Conservation (phyloP, 2,888 invertebrate genomes). For the Meliscaeva auricollis region DNA sequence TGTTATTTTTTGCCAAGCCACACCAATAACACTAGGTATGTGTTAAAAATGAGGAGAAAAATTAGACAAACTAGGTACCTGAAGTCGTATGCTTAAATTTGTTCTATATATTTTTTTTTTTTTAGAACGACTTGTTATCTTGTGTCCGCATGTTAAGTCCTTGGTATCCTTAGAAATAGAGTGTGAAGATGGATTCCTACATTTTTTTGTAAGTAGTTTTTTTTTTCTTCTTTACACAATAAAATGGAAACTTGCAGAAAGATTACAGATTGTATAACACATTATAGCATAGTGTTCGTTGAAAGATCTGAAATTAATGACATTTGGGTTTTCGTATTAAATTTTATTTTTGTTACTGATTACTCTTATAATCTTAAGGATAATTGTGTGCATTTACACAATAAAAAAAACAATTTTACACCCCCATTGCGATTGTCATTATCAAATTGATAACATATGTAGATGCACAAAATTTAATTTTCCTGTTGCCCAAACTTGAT, state of each 20-base stretch:
- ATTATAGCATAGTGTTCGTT: too few relatives aligned
- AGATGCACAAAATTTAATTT: too few relatives aligned
- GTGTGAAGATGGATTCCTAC: neutral
- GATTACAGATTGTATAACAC: neutral
- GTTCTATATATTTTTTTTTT: too few relatives aligned
- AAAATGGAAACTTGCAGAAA: neutral
- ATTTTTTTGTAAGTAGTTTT: neutral
- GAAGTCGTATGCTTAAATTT: slow-evolving; percentile 33
- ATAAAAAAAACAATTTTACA: too few relatives aligned
- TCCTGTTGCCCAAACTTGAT: too few relatives aligned
- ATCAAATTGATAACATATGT: too few relatives aligned
- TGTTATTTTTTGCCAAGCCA: slow-evolving; percentile 42
- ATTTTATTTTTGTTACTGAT: too few relatives aligned
- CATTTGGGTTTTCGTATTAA: too few relatives aligned
- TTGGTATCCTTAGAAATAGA: neutral
- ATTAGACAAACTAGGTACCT: slow-evolving; percentile 42
- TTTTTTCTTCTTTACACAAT: neutral
- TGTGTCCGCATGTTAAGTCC: neutral
- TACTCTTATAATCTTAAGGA: too few relatives aligned
- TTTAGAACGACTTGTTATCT: slow-evolving; percentile 11
- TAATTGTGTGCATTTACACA: too few relatives aligned
- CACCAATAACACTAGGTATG: neutral
- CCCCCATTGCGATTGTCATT: too few relatives aligned
- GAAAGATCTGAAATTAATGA: too few relatives aligned
- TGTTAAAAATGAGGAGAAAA: slow-evolving; percentile 22